Conservation (phyloP, 2,888 invertebrate genomes). For the Rotaria sp. region DNA sequence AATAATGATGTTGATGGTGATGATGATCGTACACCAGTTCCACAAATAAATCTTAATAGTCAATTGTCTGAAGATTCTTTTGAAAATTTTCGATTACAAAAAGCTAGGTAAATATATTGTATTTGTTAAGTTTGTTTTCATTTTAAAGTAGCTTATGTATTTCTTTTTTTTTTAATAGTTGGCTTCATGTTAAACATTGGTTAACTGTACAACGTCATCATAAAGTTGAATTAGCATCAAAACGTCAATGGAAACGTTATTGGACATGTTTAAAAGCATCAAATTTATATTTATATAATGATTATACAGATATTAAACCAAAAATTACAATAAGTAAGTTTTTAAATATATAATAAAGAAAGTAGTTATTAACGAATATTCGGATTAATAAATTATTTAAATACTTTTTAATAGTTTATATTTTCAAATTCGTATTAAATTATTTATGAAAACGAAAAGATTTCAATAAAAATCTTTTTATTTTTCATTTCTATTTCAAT, state of each 20-base stretch:
- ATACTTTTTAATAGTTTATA: too few relatives aligned
- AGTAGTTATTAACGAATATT: too few relatives aligned
- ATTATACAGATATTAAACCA: constrained; percentile 42
- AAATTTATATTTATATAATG: constrained; percentile 76
- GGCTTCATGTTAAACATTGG: constrained; percentile 96
- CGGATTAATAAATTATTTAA: too few relatives aligned
- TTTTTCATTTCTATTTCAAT: too few relatives aligned
- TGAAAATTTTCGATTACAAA: constrained; percentile 29
- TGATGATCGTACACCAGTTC: neutral
- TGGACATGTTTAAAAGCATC: constrained; percentile 97
- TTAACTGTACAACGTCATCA: constrained; percentile 81
- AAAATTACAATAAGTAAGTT: neutral
- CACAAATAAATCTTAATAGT: constrained; percentile 24
- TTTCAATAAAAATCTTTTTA: too few relatives aligned
- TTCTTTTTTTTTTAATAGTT: constrained; percentile 63
- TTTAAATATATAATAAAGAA: neutral
- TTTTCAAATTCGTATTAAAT: too few relatives aligned
- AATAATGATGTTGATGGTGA: constrained; percentile 13
- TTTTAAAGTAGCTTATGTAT: constrained; percentile 43
- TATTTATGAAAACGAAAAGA: too few relatives aligned
- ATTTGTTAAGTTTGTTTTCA: constrained; percentile 39
- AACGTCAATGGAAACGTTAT: constrained; percentile 94
- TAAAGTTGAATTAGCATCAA: constrained; percentile 87
- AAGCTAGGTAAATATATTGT: constrained; percentile 31
- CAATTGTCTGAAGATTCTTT: neutral